Evolutionary conservation across 2,797 vertebrate genomes (phyloP).

Genomic region (Prunella strophiata): DNA sequence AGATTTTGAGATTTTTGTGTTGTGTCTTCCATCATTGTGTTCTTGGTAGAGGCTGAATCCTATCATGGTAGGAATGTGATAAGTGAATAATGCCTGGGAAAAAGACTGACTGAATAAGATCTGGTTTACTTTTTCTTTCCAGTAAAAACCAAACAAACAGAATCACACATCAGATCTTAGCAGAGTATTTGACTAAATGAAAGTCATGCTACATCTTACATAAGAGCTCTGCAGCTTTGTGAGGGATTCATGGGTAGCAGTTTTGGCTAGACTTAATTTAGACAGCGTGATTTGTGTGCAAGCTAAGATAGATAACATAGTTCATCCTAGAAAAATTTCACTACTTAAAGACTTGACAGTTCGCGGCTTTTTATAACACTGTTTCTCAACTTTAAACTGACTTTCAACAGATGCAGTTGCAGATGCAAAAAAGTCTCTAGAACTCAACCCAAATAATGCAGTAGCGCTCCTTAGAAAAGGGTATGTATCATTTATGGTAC

Average conservation of each 20-base stretch:
- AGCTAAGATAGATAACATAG: not conserved
- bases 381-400: not conserved
- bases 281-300: not conserved
- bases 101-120: not conserved
- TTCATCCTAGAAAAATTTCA: not conserved
- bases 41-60: not conserved
- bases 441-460: slow-evolving; percentile 77
- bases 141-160: not conserved
- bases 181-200: not conserved
- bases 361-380: not conserved
- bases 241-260: not conserved
- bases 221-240: not conserved
- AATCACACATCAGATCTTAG: not conserved
- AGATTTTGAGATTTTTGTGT: not conserved
- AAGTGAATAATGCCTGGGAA: not conserved
- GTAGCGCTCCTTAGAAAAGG: slow-evolving; percentile 80
- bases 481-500: slow-evolving; percentile 60
- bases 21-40: not conserved
- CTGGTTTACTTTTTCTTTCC: not conserved
- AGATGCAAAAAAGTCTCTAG: slow-evolving; percentile 79
- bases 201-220: not conserved
- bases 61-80: not conserved
- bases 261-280: not conserved
- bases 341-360: not conserved
- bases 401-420: slow-evolving; percentile 77